Conservation (phyloP, 2,113 vertebrate genomes). For the Cacatua alba region DNA sequence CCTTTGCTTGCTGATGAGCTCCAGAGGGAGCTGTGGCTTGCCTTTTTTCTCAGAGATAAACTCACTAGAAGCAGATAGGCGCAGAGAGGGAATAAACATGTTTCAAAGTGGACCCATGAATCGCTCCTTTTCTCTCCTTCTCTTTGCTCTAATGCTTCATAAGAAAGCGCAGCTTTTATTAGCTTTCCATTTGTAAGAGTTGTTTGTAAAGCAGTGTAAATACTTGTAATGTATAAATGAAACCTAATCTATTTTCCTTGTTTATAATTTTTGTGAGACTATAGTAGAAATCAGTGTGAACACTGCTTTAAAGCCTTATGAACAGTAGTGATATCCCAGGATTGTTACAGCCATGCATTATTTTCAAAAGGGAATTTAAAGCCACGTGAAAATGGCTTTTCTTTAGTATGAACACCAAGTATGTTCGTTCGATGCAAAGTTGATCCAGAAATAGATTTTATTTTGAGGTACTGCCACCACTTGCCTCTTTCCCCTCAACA, state of each 20-base stretch:
- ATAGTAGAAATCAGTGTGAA: neutral
- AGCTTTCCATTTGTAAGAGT: neutral
- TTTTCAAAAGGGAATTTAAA: neutral
- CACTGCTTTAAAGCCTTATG: neutral
- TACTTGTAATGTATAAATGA: neutral
- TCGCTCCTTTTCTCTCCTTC: neutral
- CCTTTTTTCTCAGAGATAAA: neutral
- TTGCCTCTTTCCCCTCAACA: constrained; percentile 11
- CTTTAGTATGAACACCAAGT: accelerated
- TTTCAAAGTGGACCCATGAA: neutral
- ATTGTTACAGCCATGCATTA: neutral
- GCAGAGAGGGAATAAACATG: neutral
- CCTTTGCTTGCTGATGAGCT: constrained; percentile 36
- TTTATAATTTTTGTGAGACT: neutral
- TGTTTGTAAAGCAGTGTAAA: neutral
- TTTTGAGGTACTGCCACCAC: neutral
- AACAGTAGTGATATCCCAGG: neutral
- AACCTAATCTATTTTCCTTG: neutral
- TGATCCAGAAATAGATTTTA: neutral
- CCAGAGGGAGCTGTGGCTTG: constrained; percentile 62
- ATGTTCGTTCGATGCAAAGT: neutral
- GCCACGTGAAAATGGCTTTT: neutral
- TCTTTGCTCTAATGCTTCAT: neutral
- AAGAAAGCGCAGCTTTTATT: neutral
- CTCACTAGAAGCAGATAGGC: neutral